These are phyloP conservation scores for Molossus alvarezi DNA, from an alignment of 2,797 vertebrate species.

Conservation along the genomic window DNA sequence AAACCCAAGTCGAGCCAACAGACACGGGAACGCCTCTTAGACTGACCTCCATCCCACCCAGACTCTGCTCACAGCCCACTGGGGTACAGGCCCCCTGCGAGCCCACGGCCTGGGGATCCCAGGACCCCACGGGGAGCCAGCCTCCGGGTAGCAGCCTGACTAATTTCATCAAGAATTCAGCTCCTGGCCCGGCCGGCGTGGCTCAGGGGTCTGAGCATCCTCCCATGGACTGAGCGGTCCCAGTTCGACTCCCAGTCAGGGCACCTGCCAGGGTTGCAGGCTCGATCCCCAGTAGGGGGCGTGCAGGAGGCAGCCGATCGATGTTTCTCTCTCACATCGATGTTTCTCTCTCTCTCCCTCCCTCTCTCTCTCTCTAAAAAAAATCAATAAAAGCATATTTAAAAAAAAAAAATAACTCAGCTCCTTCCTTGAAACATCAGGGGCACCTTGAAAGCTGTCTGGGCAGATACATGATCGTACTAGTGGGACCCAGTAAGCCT, in stretches of 20 bases:
- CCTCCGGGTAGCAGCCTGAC: fast-evolving
- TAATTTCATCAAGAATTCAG: fast-evolving
- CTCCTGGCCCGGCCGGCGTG: background rate
- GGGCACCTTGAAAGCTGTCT: background rate
- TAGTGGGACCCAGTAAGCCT: background rate
- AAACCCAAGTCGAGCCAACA: background rate
- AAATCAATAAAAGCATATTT: no score
- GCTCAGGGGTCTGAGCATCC: no score
- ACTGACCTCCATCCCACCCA: fast-evolving
- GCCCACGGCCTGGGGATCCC: background rate
- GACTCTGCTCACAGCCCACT: fast-evolving
- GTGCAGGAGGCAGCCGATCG: no score
- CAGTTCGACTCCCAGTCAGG: no score
- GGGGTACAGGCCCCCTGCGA: fast-evolving
- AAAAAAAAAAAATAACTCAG: background rate
- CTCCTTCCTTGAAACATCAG: fast-evolving
- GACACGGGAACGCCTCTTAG: fast-evolving
- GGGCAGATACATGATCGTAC: background rate
- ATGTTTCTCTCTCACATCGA: no score
- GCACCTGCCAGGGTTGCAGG: no score
- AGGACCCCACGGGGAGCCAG: background rate
- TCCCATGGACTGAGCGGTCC: no score
- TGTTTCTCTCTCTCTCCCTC: no score
- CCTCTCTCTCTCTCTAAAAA: no score
- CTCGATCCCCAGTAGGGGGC: no score